Evolutionary conservation across 1,140 invertebrate genomes (phyloP).

Genomic region (Zophobas morio): DNA sequence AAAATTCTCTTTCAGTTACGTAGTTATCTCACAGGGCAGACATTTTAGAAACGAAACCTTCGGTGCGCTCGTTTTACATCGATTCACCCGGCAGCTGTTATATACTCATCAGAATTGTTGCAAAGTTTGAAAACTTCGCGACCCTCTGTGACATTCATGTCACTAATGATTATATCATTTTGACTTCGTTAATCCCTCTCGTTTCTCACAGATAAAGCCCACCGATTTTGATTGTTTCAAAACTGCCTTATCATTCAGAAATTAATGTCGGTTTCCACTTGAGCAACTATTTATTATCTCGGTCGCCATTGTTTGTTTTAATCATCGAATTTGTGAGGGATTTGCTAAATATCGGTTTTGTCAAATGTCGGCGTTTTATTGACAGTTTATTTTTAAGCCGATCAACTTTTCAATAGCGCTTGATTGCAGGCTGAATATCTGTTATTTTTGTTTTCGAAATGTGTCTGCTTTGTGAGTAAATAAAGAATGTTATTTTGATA

Average conservation of each 20-base stretch:
- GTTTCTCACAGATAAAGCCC: slow-evolving; percentile 46
- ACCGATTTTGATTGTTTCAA: slow-evolving; percentile 45
- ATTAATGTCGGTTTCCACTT: slow-evolving; percentile 35
- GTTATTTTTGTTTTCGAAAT: too few species aligned
- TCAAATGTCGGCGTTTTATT: slow-evolving; percentile 3
- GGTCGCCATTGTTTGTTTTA: slow-evolving; percentile 22
- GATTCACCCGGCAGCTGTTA: slow-evolving; percentile 60
- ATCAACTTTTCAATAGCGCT: background rate
- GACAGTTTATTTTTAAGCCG: slow-evolving; percentile 27
- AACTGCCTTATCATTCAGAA: slow-evolving; percentile 46
- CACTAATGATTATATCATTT: slow-evolving; percentile 56
- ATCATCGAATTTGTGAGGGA: slow-evolving; percentile 6
- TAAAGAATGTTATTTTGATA: too few species aligned
- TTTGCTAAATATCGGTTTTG: background rate
- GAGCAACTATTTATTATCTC: slow-evolving; percentile 44
- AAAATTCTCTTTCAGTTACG: slow-evolving; percentile 49
- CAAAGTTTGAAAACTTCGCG: slow-evolving; percentile 56
- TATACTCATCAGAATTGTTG: slow-evolving; percentile 59
- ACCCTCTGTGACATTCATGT: slow-evolving; percentile 54
- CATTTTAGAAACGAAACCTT: slow-evolving; percentile 49
- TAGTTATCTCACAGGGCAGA: slow-evolving; percentile 51
- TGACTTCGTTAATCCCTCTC: slow-evolving; percentile 53
- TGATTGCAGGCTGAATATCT: too few species aligned
- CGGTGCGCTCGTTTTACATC: slow-evolving; percentile 57
- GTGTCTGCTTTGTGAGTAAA: too few species aligned